Conservation (phyloP, 2,797 vertebrate genomes). For the Coccyzus lansbergi region DNA sequence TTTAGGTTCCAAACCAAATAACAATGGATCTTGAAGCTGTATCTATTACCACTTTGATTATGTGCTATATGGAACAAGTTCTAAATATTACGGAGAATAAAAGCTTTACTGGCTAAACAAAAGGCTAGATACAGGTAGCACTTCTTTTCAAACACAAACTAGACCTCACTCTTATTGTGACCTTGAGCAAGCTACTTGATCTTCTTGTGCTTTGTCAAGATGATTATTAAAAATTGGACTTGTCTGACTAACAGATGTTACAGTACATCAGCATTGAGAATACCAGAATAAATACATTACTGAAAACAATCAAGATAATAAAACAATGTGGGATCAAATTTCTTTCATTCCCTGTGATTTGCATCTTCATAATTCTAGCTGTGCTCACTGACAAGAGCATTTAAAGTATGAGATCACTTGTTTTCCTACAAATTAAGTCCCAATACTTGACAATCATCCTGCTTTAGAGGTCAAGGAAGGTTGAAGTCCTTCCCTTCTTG, state of each 20-base stretch:
- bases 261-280: not conserved
- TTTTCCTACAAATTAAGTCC: slow-evolving; percentile 70
- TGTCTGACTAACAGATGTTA: slow-evolving; percentile 55
- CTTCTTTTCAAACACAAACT: slow-evolving; percentile 30
- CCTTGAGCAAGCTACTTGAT: slow-evolving; percentile 39
- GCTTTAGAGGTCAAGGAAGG: slow-evolving; percentile 55
- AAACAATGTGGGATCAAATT: not conserved
- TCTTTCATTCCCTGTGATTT: slow-evolving; percentile 62
- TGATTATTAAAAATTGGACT: slow-evolving; percentile 30
- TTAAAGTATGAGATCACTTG: slow-evolving; percentile 74
- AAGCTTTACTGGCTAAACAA: not conserved
- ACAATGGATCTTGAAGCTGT: not conserved
- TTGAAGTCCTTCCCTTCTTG: slow-evolving; percentile 54
- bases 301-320: slow-evolving; percentile 16
- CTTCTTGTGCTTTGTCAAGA: slow-evolving; percentile 46
- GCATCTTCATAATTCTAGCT: slow-evolving; percentile 56
- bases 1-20: slow-evolving; percentile 44
- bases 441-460: slow-evolving; percentile 63
- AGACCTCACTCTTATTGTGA: slow-evolving; percentile 49
- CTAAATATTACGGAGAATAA: slow-evolving; percentile 12
- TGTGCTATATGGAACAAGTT: slow-evolving; percentile 25
- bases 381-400: slow-evolving; percentile 47
- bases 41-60: not conserved
- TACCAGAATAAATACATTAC: not conserved
- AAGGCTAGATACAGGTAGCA: slow-evolving; percentile 41